These are phyloP conservation scores for Pseudotriccus pelzelni DNA, from an alignment of 2,797 vertebrate genomes.

Conservation along the genomic window DNA sequence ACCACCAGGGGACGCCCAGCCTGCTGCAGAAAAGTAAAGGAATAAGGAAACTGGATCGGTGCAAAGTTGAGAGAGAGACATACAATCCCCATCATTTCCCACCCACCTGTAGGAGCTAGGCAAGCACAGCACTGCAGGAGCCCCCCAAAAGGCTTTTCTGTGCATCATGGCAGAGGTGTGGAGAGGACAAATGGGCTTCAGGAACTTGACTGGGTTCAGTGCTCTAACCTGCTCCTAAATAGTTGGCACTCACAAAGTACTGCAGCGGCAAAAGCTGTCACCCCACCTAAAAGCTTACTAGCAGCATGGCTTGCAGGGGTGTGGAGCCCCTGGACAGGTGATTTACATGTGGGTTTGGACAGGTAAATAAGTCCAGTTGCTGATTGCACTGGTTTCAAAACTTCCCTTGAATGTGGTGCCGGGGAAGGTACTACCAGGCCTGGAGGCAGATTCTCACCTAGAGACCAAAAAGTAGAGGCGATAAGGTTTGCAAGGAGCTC, in stretches of 20 bases:
- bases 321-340: background rate
- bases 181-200: accelerated
- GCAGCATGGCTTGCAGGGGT: background rate
- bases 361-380: background rate
- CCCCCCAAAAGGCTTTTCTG: background rate
- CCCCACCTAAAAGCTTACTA: background rate
- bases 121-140: accelerated
- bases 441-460: background rate
- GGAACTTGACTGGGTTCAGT: background rate
- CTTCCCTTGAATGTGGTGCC: accelerated
- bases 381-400: background rate
- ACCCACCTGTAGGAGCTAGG: background rate
- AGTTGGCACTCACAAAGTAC: background rate
- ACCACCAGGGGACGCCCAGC: background rate
- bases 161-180: accelerated
- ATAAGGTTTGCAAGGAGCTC: background rate
- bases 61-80: no score
- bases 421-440: background rate
- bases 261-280: background rate
- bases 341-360: background rate
- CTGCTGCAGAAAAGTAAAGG: accelerated
- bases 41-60: accelerated
- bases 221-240: background rate
- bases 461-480: background rate
- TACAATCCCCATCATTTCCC: background rate